phyloP scores from a whole-genome alignment of 2,888 invertebrate genomes.

The Drosophila macrospina region DNA sequence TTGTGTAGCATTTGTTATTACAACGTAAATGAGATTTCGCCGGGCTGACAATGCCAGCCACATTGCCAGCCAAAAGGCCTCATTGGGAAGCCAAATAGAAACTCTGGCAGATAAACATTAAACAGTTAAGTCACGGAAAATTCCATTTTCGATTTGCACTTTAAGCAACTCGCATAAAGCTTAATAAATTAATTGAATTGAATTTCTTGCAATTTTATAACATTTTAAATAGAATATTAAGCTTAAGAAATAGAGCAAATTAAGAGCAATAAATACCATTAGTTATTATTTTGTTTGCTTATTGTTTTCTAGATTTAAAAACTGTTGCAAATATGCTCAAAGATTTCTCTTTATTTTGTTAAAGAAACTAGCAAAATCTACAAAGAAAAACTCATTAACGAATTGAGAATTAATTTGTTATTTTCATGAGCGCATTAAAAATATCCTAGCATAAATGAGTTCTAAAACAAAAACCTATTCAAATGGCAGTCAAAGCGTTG shows the following conservation, averaged over 20 bases:
- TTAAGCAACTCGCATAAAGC: background rate
- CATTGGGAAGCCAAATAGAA: background rate
- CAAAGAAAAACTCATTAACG: no score
- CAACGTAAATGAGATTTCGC: slow-evolving; percentile 67
- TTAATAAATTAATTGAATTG: background rate
- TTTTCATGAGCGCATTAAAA: background rate
- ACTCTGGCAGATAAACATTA: background rate
- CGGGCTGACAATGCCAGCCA: slow-evolving; percentile 16
- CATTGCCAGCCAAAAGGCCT: background rate
- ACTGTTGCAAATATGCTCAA: no score
- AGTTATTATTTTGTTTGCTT: no score
- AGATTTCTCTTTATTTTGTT: no score
- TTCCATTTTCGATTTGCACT: background rate
- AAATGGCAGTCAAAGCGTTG: slow-evolving; percentile 17
- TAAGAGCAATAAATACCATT: no score
- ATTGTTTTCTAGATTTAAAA: no score
- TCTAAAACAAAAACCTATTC: slow-evolving; percentile 14
- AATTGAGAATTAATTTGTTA: no score
- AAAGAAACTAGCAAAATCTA: no score
- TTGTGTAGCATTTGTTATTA: slow-evolving; percentile 70
- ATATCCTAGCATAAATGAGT: background rate
- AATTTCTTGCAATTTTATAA: background rate
- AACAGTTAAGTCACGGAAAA: background rate
- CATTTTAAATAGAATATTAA: background rate
- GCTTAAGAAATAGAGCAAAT: no score